Conservation (phyloP, 35 echinoderm and acorn worm species). For the Apostichopus japonicus region DNA sequence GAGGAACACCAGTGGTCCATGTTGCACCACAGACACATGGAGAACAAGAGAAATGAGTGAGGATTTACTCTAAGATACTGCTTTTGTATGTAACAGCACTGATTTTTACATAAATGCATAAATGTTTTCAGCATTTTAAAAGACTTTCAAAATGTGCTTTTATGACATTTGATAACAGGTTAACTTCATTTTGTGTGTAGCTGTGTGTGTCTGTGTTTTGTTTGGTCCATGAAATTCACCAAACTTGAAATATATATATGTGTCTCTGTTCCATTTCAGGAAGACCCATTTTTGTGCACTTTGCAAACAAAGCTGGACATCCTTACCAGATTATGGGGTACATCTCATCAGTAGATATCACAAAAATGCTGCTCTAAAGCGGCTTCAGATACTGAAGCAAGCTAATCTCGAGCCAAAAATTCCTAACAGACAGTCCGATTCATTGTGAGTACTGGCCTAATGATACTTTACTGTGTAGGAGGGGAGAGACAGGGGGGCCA, state of each 20-base stretch:
- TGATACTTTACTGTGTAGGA: too few relatives aligned
- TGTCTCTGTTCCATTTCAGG: background rate
- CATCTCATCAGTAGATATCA: background rate
- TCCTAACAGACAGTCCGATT: background rate
- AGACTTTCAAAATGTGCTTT: too few relatives aligned
- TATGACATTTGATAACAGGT: too few relatives aligned
- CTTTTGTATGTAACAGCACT: too few relatives aligned
- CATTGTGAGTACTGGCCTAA: background rate
- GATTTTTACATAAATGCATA: too few relatives aligned
- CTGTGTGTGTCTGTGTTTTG: too few relatives aligned
- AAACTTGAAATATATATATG: too few relatives aligned
- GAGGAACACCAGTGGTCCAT: conserved; percentile 20
- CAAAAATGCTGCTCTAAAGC: background rate
- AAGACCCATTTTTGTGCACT: background rate
- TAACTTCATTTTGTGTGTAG: too few relatives aligned
- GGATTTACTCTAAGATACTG: background rate
- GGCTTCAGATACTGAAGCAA: background rate
- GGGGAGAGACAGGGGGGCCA: too few relatives aligned
- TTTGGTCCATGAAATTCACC: too few relatives aligned
- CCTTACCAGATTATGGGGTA: conserved; percentile 19
- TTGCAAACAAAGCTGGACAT: background rate
- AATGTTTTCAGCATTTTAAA: too few relatives aligned
- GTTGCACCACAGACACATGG: conserved; percentile 9
- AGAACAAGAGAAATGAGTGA: conserved; percentile 15
- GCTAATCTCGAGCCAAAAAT: background rate